A percentile compares a stretch with the other conserved stretches of the same genome.
Conservation (phyloP, 2,888 invertebrate genomes). For the Dasypogon diadema region DNA sequence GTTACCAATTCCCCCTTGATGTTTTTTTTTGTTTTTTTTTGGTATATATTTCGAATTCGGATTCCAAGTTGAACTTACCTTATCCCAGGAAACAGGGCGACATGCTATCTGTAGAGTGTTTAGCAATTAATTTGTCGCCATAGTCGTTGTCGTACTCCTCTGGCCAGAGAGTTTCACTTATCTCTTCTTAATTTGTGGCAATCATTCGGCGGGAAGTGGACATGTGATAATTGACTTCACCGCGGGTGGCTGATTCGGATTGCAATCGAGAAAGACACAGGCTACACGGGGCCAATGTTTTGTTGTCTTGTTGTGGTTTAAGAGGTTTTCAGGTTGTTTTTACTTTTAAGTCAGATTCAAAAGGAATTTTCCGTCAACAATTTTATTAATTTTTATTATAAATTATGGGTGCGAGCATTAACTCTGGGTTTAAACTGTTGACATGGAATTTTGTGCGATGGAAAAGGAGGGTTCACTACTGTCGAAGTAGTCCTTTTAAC, state of each 20-base stretch:
- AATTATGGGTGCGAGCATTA: not conserved
- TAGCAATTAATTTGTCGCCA: conserved; percentile 52
- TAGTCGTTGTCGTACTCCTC: not conserved
- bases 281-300: conserved; percentile 39
- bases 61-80: not conserved
- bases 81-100: conserved; percentile 36
- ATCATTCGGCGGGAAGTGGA: conserved; percentile 48
- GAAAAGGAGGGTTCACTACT: too few relatives aligned
- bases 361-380: not conserved
- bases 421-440: not conserved
- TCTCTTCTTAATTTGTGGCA: conserved; percentile 52
- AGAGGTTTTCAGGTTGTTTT: conserved; percentile 8
- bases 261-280: conserved; percentile 29
- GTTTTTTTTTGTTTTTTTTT: too few relatives aligned
- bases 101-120: conserved; percentile 35
- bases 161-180: conserved; percentile 22
- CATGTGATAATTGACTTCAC: conserved; percentile 53
- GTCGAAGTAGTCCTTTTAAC: too few relatives aligned
- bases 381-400: not conserved
- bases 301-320: conserved; percentile 35
- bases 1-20: conserved; percentile 8
- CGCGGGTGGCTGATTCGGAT: conserved; percentile 51
- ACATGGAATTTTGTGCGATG: too few relatives aligned
- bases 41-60: not conserved
- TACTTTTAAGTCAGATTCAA: not conserved